These are phyloP conservation scores for Micronisus gabar DNA, from an alignment of 2,113 vertebrate species.

Conservation along the genomic window DNA sequence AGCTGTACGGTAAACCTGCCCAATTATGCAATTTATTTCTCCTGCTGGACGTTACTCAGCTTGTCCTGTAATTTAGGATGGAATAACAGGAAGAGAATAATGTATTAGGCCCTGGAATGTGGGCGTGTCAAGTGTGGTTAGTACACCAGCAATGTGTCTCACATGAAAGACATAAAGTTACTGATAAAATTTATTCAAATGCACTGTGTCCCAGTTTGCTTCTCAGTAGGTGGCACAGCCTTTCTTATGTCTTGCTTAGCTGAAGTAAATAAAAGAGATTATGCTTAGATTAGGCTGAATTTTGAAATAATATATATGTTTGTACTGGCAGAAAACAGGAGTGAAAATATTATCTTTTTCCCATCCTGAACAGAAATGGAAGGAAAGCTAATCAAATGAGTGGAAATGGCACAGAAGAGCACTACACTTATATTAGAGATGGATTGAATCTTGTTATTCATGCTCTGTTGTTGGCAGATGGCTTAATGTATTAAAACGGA, in stretches of 20 bases:
- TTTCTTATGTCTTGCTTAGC: not conserved
- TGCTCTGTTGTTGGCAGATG: slow-evolving; percentile 2
- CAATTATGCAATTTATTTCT: not conserved
- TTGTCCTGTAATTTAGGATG: not conserved
- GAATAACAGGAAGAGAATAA: not conserved
- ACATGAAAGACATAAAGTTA: not conserved
- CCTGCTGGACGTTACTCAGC: not conserved
- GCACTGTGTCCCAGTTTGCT: not conserved
- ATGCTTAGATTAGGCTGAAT: not conserved
- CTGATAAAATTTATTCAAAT: not conserved
- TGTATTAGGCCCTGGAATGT: not conserved
- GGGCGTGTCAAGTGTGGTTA: not conserved
- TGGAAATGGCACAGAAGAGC: not conserved
- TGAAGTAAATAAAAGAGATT: not conserved
- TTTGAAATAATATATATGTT: not conserved
- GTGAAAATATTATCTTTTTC: not conserved
- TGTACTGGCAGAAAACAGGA: not conserved
- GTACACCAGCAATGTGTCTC: not conserved
- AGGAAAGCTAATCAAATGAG: not conserved
- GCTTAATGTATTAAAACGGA: not conserved
- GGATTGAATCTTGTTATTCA: not conserved
- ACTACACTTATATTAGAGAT: not conserved
- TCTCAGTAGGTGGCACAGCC: not conserved
- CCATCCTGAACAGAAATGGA: not conserved
- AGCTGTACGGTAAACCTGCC: not conserved